Percentiles rank a stretch among this genome's conserved stretches.
Conservation (phyloP, 2,888 invertebrate species). For the Thymelicus lineola region DNA sequence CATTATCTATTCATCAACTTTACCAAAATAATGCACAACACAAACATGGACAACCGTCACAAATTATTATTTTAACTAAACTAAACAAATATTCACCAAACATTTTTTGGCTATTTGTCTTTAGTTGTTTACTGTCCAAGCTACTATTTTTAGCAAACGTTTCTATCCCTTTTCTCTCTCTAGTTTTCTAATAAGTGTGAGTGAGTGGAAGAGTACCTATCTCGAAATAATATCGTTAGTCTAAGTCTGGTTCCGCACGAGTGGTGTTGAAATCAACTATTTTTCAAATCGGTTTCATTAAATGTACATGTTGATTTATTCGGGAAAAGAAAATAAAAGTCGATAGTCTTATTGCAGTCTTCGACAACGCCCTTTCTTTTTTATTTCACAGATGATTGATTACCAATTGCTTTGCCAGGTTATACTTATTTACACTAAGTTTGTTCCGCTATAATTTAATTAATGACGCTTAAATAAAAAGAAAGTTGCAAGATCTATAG, state of each 20-base stretch:
- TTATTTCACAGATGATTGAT: too few species aligned
- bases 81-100: not conserved
- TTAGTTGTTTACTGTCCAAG: not conserved
- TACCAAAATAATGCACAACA: too few species aligned
- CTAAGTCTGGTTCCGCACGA: constrained; percentile 9
- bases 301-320: constrained; percentile 1
- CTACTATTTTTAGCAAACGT: not conserved
- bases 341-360: not conserved
- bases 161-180: not conserved
- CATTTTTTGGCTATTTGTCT: not conserved
- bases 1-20: too few species aligned
- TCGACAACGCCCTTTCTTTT: too few species aligned
- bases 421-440: too few species aligned
- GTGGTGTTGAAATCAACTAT: constrained; percentile 4
- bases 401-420: too few species aligned
- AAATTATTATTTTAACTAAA: not conserved
- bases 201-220: not conserved
- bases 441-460: too few species aligned
- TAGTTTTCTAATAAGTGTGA: not conserved
- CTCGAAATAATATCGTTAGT: not conserved
- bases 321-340: not conserved
- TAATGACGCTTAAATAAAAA: too few species aligned
- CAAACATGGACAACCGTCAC: not conserved
- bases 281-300: constrained; percentile 4
- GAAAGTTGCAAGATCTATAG: too few species aligned